Evolutionary conservation across 2,113 vertebrate species (phyloP).

Genomic region (Sarotherodon lohbergeri): DNA sequence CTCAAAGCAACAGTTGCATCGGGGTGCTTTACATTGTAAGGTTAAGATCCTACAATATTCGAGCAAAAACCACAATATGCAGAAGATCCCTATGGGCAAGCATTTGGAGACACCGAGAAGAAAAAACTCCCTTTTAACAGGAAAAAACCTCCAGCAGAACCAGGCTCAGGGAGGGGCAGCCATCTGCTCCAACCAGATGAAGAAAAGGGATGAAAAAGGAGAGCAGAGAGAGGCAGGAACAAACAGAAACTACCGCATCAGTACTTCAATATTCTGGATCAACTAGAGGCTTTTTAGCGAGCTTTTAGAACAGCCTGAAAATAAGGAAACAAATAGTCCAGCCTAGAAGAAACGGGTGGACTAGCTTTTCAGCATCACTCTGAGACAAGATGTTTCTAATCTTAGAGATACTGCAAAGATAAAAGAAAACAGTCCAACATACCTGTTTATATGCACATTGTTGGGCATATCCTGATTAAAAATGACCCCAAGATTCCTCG

Average conservation of each 20-base stretch:
- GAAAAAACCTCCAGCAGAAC: neutral
- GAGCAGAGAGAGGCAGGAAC: neutral
- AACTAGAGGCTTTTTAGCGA: rapidly evolving
- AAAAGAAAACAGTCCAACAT: neutral
- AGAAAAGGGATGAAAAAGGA: neutral
- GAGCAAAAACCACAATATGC: too few species aligned
- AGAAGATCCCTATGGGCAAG: neutral
- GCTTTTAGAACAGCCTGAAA: neutral
- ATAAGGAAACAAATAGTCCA: neutral
- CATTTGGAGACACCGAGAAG: neutral
- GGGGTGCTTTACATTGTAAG: neutral
- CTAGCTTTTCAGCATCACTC: neutral
- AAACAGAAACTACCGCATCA: neutral
- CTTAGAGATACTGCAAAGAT: neutral
- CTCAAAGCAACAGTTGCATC: neutral
- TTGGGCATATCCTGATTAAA: neutral
- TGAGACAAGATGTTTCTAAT: neutral
- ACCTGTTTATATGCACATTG: neutral
- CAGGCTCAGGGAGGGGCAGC: neutral
- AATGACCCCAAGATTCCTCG: neutral
- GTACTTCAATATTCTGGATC: neutral
- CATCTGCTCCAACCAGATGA: neutral
- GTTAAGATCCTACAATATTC: neutral
- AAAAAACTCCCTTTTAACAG: neutral
- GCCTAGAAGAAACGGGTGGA: neutral